Conservation (phyloP, 1,140 invertebrate genomes). For the Nilaparvata lugens region DNA sequence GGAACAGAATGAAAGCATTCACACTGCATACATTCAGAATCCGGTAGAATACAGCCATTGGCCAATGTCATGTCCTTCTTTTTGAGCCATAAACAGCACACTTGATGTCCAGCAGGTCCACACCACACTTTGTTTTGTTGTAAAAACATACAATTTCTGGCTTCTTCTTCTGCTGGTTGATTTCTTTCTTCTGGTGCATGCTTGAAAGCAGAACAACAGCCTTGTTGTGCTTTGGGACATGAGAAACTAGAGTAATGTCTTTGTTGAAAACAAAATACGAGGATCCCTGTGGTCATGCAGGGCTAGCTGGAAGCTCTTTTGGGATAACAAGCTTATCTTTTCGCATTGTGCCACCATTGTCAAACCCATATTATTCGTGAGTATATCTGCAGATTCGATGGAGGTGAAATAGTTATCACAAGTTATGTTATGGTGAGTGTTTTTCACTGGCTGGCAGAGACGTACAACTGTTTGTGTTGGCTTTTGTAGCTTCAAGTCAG, state of each 20-base stretch:
- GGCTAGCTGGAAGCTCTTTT: conserved; percentile 17
- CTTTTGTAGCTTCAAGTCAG: not conserved
- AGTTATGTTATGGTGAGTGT: conserved; percentile 31
- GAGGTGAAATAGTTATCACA: conserved; percentile 37
- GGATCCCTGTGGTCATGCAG: conserved; percentile 1
- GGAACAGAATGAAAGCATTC: conserved; percentile 17
- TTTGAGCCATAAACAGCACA: conserved; percentile 24
- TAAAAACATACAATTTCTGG: conserved; percentile 28
- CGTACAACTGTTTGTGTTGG: conserved; percentile 9
- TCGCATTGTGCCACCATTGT: conserved; percentile 36
- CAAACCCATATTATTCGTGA: conserved; percentile 28
- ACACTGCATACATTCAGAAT: conserved; percentile 25
- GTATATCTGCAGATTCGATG: conserved; percentile 29
- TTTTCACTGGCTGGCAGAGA: conserved; percentile 21
- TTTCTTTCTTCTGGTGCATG: conserved; percentile 27
- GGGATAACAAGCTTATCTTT: conserved; percentile 38
- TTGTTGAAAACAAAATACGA: conserved; percentile 14
- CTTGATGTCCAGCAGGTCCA: conserved; percentile 30
- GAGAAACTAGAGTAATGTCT: conserved; percentile 17
- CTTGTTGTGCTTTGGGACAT: conserved; percentile 21
- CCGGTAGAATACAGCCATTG: conserved; percentile 27
- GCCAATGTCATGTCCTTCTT: conserved; percentile 27
- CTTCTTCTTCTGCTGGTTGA: conserved; percentile 22
- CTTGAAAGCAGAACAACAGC: conserved; percentile 28
- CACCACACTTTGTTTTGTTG: conserved; percentile 30